phyloP scores from a whole-genome alignment of 2,888 invertebrate genomes.

The Vanessa cardui region DNA sequence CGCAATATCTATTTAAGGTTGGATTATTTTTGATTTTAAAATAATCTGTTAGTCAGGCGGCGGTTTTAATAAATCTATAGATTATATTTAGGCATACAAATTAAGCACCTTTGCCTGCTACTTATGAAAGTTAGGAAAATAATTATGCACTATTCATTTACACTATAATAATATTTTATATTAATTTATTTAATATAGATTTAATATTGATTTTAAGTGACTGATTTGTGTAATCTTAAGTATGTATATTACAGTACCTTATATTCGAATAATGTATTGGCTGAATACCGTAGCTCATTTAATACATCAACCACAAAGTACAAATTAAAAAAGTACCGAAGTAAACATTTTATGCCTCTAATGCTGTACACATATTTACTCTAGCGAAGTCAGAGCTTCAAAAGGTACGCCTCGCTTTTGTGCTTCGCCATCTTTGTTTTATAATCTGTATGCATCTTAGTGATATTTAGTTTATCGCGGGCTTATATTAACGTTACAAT shows the following conservation, averaged over 20 bases:
- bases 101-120: no score
- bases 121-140: no score
- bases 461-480: slow-evolving; percentile 13
- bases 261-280: slow-evolving; percentile 6
- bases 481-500: slow-evolving; percentile 14
- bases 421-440: slow-evolving; percentile 24
- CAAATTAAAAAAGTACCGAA: slow-evolving; percentile 21
- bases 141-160: no score
- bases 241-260: neutral
- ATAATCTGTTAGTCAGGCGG: no score
- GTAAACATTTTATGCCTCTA: slow-evolving; percentile 27
- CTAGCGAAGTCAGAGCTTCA: slow-evolving; percentile 24
- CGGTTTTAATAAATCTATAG: no score
- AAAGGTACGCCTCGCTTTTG: slow-evolving; percentile 27
- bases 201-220: no score
- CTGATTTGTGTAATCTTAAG: neutral
- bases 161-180: no score
- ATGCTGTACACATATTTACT: slow-evolving; percentile 26
- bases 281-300: slow-evolving; percentile 10
- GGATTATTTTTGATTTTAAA: no score
- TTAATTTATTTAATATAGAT: no score
- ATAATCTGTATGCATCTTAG: slow-evolving; percentile 21
- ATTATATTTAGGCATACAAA: no score
- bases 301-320: slow-evolving; percentile 12
- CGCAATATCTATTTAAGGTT: no score